Evolutionary conservation across 2,113 vertebrate genomes (phyloP).

Genomic region (Coptodon bakossiorum): DNA sequence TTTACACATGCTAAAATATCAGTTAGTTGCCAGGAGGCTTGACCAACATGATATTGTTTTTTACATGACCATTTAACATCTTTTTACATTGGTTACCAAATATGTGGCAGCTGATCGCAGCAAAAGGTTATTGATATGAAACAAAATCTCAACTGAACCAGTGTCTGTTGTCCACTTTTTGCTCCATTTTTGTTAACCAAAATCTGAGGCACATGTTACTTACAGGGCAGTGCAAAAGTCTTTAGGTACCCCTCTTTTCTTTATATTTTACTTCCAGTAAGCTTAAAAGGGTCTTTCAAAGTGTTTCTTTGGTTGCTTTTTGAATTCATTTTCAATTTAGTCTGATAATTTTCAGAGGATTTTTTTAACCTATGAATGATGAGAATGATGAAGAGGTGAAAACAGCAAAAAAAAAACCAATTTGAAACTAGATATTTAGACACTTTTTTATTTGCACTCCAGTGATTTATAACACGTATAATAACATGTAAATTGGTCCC

Average conservation of each 20-base stretch:
- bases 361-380: not conserved
- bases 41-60: not conserved
- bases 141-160: not conserved
- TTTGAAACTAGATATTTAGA: not conserved
- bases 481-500: not conserved
- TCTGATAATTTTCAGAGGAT: fast-evolving
- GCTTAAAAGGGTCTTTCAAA: not conserved
- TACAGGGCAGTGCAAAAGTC: not conserved
- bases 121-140: not conserved
- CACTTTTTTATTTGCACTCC: not conserved
- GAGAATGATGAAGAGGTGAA: not conserved
- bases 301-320: not conserved
- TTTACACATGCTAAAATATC: not conserved
- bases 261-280: not conserved
- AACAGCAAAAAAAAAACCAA: fast-evolving
- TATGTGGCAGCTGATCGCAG: not conserved
- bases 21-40: not conserved
- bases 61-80: not conserved
- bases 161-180: not conserved
- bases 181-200: not conserved
- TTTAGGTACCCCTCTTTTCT: not conserved
- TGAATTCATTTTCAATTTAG: not conserved
- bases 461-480: not conserved
- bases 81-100: not conserved
- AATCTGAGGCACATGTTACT: not conserved